phyloP scores from a whole-genome alignment of 2,888 invertebrate species.

The Ypsolopha scabrella region DNA sequence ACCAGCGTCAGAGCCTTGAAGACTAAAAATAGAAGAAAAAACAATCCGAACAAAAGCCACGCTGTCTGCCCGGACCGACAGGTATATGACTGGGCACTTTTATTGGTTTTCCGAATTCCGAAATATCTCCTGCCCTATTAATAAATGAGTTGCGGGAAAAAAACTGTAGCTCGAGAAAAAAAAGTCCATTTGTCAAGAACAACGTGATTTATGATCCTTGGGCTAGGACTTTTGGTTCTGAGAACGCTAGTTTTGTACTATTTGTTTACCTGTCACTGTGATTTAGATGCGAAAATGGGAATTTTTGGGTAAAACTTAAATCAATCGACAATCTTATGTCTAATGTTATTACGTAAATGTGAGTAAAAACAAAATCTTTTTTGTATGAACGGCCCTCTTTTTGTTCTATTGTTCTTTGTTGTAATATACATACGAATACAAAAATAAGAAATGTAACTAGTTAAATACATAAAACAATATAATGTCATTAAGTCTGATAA shows the following conservation, averaged over 20 bases:
- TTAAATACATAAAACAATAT: no score
- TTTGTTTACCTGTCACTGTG: constrained; percentile 68
- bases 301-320: constrained; percentile 13
- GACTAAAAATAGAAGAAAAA: constrained; percentile 26
- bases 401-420: no score
- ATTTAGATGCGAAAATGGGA: constrained; percentile 47
- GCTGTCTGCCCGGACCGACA: constrained; percentile 61
- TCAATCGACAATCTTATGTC: no score
- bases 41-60: constrained; percentile 38
- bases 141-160: constrained; percentile 66
- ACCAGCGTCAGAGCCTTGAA: constrained; percentile 21
- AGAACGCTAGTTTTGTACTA: constrained; percentile 65
- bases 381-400: no score
- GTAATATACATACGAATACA: no score
- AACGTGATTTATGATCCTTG: constrained; percentile 52
- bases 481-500: no score
- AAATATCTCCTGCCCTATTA: constrained; percentile 68
- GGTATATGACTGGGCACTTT: constrained; percentile 70
- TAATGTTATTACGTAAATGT: no score
- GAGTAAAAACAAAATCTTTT: no score
- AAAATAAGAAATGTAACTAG: no score
- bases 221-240: constrained; percentile 60
- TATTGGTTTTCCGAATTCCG: constrained; percentile 70
- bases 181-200: constrained; percentile 66
- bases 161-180: constrained; percentile 38